Base-by-base conservation (phyloP, 2,113 vertebrate species). In the Pterophyllum scalare region DNA sequence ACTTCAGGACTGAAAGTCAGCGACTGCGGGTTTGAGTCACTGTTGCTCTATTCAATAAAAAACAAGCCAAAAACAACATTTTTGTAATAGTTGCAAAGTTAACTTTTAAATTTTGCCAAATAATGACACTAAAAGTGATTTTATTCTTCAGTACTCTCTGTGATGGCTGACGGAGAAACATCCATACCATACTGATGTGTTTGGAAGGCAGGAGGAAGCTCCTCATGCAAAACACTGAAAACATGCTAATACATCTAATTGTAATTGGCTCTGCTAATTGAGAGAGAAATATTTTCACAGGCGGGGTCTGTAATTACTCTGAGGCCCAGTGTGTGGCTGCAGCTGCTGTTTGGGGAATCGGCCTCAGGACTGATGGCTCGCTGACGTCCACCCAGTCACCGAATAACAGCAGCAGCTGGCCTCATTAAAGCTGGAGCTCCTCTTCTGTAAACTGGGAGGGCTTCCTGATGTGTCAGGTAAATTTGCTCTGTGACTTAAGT, bases 321-420 rank as follows among this genome's bases (percentile, higher is more conserved):
- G 60, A 22, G 54, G 43, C 15, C 3, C 35, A 9, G 61, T 57
- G 57, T 60, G 79, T 0, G 20, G 49, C 49, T 70, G 75, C 79
- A 79, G 87, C 61, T 75, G 87, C 26, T 86, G 80, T 77, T 46
- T 24, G 19, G 46, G 14, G 75, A 72, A 13, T 59, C n/a, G 3
- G 60, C 59, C n/a, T 75, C 54, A 6, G 26, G 58, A 20, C 59
- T 65, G 80, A 87, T 40, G 40, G 85, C 70, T 61, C 3, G 67
- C 19, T 35, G 59, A 77, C 46, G 10, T 82, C 59, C 40, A 14
- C 6, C 19, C 31, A 65, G 31, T 79, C 46, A 19, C 13, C 10
- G 3, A 40, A 17, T 6, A 49, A 15, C 40, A 28, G 64, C 64
- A 28, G 64, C 60, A 57, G 54, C 46, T 6, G 28, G 19, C 31